Evolutionary conservation across 2,888 invertebrate genomes (phyloP).

Genomic region (Apantesis nais): DNA sequence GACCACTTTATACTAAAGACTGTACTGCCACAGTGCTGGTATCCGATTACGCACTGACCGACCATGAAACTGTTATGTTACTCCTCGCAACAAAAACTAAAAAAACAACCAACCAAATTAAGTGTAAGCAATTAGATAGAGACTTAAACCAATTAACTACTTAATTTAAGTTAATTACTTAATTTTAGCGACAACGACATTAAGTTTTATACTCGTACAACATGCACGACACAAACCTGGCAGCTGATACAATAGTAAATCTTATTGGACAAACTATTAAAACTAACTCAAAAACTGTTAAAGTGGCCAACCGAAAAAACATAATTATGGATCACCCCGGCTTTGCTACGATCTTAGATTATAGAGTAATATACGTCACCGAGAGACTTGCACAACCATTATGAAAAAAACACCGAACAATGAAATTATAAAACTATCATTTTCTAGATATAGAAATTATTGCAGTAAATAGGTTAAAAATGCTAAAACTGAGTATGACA

Average conservation of each 20-base stretch:
- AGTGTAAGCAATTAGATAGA: constrained; percentile 4
- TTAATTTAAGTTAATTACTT: too few species aligned
- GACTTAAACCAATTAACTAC: constrained; percentile 1
- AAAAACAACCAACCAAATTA: not conserved
- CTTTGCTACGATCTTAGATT: not conserved
- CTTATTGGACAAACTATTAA: not conserved
- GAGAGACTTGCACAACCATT: constrained; percentile 9
- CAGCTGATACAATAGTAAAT: not conserved
- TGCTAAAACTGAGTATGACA: constrained; percentile 2
- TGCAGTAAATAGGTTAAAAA: constrained; percentile 4
- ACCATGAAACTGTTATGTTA: constrained; percentile 11
- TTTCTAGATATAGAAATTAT: constrained; percentile 6
- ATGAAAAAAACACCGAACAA: constrained; percentile 1
- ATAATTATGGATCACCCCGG: constrained; percentile 6
- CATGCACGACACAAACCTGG: not conserved
- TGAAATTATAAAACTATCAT: not conserved
- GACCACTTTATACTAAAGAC: constrained; percentile 16
- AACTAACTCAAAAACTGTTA: not conserved
- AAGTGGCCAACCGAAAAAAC: constrained; percentile 4
- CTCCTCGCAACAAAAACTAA: not conserved
- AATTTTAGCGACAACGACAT: not conserved
- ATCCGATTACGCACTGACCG: constrained; percentile 2
- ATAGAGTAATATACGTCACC: too few species aligned
- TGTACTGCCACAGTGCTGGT: constrained; percentile 6
- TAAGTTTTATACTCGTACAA: too few species aligned